Conservation (phyloP, 2,888 invertebrate genomes). For the Elegia similella region DNA sequence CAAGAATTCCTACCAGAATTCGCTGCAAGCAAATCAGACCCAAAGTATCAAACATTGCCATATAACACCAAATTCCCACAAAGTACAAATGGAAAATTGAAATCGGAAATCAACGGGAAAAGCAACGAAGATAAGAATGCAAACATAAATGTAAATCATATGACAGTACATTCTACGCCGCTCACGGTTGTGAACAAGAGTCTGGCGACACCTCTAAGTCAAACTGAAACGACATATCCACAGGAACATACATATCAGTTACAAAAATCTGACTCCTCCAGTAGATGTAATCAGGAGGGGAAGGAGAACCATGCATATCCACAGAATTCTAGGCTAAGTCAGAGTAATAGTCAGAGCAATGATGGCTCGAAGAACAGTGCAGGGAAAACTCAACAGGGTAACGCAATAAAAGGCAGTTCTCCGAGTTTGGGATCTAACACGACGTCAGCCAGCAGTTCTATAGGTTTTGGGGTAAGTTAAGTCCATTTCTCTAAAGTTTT, state of each 20-base stretch:
- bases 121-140: constrained; percentile 64
- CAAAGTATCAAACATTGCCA: constrained; percentile 95
- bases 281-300: constrained; percentile 77
- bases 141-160: constrained; percentile 70
- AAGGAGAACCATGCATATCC: constrained; percentile 81
- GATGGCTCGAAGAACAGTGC: constrained; percentile 56
- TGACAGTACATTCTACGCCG: constrained; percentile 80
- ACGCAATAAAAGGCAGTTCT: constrained; percentile 60
- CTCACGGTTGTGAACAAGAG: constrained; percentile 83
- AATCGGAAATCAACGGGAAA: constrained; percentile 65
- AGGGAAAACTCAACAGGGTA: constrained; percentile 54
- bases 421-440: constrained; percentile 66
- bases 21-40: constrained; percentile 91
- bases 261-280: constrained; percentile 77
- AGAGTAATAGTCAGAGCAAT: constrained; percentile 63
- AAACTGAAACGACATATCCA: constrained; percentile 79
- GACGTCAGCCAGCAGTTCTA: constrained; percentile 62
- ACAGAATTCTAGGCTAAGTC: constrained; percentile 73
- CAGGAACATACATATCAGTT: constrained; percentile 77
- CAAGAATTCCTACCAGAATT: constrained; percentile 85
- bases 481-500: constrained; percentile 23
- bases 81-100: constrained; percentile 66
- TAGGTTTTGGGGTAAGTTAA: constrained; percentile 73
- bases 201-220: constrained; percentile 84
- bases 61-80: constrained; percentile 93